Evolutionary conservation across 2,797 vertebrate species (phyloP).

Genomic region (Saxicola maurus): DNA sequence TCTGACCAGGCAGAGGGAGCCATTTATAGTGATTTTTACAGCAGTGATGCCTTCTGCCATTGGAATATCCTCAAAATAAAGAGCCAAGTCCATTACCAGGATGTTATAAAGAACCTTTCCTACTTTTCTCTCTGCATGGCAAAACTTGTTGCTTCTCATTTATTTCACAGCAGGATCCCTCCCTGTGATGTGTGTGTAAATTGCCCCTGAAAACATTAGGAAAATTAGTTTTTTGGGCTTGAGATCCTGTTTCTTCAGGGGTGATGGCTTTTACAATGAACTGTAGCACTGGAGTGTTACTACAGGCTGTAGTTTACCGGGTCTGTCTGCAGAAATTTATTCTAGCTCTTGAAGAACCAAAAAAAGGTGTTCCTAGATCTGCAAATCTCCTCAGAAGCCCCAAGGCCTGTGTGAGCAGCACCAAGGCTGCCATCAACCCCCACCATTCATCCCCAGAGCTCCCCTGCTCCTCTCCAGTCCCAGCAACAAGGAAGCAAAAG

Average conservation of each 20-base stretch:
- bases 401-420: background rate
- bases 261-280: background rate
- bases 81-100: background rate
- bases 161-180: background rate
- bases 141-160: constrained; percentile 21
- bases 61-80: background rate
- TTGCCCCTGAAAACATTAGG: background rate
- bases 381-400: background rate
- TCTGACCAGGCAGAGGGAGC: background rate
- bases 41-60: background rate
- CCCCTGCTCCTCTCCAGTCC: background rate
- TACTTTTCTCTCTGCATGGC: background rate
- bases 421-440: background rate
- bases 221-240: background rate
- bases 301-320: background rate
- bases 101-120: background rate
- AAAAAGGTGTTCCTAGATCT: background rate
- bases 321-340: background rate
- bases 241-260: background rate
- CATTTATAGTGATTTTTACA: background rate
- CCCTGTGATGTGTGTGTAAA: background rate
- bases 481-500: background rate
- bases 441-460: background rate
- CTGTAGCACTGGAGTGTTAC: background rate
- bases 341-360: background rate